Conservation (phyloP, 2,797 vertebrate species). For the Peromyscus attwateri region DNA sequence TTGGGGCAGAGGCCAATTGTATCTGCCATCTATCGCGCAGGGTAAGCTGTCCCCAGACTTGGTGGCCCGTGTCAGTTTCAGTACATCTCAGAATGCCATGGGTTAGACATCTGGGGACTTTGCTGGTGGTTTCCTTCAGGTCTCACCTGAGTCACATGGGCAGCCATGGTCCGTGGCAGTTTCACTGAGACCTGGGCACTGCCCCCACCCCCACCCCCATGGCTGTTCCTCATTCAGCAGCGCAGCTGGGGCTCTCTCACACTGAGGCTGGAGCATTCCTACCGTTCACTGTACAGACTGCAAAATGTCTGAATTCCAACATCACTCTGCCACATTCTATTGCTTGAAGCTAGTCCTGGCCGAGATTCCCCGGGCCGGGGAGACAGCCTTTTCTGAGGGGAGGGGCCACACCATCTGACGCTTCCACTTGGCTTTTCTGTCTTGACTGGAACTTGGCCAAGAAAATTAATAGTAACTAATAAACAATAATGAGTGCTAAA, state of each 20-base stretch:
- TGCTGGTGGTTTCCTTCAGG: neutral
- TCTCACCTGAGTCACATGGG: neutral
- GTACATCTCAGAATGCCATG: neutral
- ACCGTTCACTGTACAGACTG: neutral
- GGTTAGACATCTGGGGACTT: neutral
- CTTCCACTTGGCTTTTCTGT: neutral
- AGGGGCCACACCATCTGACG: neutral
- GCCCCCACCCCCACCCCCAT: fast-evolving
- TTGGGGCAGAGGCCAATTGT: neutral
- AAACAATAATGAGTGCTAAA: neutral
- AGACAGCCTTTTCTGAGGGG: neutral
- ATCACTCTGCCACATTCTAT: neutral
- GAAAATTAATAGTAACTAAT: constrained; percentile 15
- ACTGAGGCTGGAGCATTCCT: fast-evolving
- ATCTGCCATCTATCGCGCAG: neutral
- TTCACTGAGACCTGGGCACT: neutral
- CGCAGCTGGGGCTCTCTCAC: fast-evolving
- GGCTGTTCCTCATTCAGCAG: neutral
- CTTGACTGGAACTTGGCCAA: neutral
- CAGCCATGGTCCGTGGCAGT: neutral
- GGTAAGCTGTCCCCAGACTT: neutral
- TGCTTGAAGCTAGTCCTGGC: neutral
- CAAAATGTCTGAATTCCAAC: neutral
- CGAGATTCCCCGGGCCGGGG: neutral
- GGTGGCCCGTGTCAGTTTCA: neutral